These are phyloP conservation scores for Castor canadensis DNA, from an alignment of 2,113 vertebrate species.

Conservation along the genomic window DNA sequence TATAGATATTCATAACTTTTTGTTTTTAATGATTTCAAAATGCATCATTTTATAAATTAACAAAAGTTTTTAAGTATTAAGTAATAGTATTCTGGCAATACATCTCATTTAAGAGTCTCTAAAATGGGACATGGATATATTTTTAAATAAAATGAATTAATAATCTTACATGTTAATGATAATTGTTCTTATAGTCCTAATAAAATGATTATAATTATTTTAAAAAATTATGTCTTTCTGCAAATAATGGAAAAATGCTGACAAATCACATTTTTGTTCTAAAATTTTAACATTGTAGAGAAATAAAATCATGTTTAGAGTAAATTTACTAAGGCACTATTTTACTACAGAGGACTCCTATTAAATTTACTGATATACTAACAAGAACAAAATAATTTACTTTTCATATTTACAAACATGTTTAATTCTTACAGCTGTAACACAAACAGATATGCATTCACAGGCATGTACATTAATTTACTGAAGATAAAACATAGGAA, in stretches of 20 bases:
- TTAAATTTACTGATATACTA: neutral
- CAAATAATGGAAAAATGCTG: neutral
- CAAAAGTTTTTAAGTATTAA: neutral
- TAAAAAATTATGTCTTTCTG: neutral
- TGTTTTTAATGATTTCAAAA: neutral
- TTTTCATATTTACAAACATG: neutral
- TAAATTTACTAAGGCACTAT: neutral
- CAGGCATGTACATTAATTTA: neutral
- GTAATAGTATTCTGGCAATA: neutral
- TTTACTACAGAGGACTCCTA: neutral
- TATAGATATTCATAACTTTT: neutral
- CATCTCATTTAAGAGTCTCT: neutral
- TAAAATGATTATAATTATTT: neutral
- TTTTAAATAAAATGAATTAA: slow-evolving; percentile 4
- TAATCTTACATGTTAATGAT: neutral
- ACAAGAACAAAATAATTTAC: neutral
- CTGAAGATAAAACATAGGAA: neutral
- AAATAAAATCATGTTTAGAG: neutral
- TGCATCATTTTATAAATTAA: neutral
- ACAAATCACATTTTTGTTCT: neutral
- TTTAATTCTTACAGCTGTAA: neutral
- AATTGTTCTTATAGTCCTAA: neutral
- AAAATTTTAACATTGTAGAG: neutral
- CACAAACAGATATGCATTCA: neutral
- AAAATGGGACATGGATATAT: neutral